These are phyloP conservation scores for Noctua fimbriata DNA, from an alignment of 2,888 invertebrate species.

Conservation along the genomic window DNA sequence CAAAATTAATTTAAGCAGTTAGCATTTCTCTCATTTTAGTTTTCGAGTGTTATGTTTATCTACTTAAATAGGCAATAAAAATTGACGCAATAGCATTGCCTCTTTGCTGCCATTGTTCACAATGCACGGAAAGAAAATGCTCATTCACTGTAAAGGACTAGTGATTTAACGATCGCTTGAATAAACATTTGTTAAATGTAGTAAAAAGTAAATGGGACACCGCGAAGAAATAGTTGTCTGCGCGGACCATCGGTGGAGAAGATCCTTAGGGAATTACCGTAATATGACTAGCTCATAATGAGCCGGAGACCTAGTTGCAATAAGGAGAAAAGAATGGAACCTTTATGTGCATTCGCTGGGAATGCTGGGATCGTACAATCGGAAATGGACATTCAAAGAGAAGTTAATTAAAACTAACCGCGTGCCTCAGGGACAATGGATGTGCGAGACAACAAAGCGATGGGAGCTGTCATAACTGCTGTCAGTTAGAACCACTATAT, in stretches of 20 bases:
- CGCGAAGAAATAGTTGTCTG: conserved; percentile 69
- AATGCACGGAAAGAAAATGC: conserved; percentile 36
- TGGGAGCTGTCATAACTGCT: conserved; percentile 80
- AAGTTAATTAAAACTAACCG: conserved; percentile 87
- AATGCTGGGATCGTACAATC: conserved; percentile 72
- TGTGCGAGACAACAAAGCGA: conserved; percentile 81
- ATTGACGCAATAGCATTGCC: neutral
- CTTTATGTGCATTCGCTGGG: conserved; percentile 72
- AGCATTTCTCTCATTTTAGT: conserved; percentile 59
- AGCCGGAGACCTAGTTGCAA: conserved; percentile 76
- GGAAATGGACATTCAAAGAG: conserved; percentile 82
- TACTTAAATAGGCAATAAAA: neutral
- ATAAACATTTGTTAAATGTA: conserved; percentile 65
- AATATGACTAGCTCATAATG: conserved; percentile 79
- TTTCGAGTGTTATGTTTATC: conserved; percentile 16
- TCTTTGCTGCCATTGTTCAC: conserved; percentile 17
- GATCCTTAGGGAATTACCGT: conserved; percentile 76
- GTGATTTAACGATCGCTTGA: conserved; percentile 48
- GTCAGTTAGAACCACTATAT: conserved; percentile 79
- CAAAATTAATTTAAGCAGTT: conserved; percentile 74
- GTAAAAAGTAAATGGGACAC: conserved; percentile 64
- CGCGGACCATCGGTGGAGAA: conserved; percentile 73
- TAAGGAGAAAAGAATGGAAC: conserved; percentile 70
- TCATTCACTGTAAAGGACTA: conserved; percentile 30
- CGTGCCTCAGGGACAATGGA: conserved; percentile 78